Evolutionary conservation across 1,140 invertebrate genomes (phyloP), one percentile per base, ranked within the genome.

Genomic region (Plodia interpunctella): DNA sequence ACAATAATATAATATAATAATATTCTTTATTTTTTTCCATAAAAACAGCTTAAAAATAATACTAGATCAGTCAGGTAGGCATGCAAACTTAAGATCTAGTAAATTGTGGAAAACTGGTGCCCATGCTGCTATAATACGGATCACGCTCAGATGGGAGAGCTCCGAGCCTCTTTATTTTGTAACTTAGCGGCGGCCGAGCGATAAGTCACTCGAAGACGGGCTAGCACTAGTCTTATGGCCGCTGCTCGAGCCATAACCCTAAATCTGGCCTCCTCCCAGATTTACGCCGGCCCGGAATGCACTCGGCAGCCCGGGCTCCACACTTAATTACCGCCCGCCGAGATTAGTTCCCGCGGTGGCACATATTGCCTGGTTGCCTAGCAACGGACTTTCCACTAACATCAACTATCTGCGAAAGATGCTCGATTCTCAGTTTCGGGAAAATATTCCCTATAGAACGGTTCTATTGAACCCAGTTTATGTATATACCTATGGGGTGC

Each of bases 221-320:
- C 65, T 15, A 56, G 55, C 62, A 57, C 44, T 59, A 60, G 50
- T 64, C 56, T 68, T 66, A 67, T 62, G 65, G 66, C 59, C 65
- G 66, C 74, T 72, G 66, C 56, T 64, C 59, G 62, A 53, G 63
- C 76, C 62, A 78, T 84, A 84, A 80, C 76, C 80, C 72, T 84
- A 84, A 82, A 84, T 84, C 78, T 76, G 68, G 55, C 59, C 65
- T 66, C 77, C n/a, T 68, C 65, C 63, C 59, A 67, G 78, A 83
- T 81, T 80, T 83, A 79, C 72, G 68, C 53, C 59, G 66, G 51
- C 49, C 59, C 64, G 62, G 60, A 75, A 62, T 74, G 74, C 69
- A 75, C 61, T 65, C 57, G 60, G 49, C 28, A 49, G 57, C 66
- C n/a, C 65, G 63, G 59, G 67, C 44, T 55, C 60, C 32, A 64